Conservation (phyloP, 2,888 invertebrate species). For the Diarsia mendica region DNA sequence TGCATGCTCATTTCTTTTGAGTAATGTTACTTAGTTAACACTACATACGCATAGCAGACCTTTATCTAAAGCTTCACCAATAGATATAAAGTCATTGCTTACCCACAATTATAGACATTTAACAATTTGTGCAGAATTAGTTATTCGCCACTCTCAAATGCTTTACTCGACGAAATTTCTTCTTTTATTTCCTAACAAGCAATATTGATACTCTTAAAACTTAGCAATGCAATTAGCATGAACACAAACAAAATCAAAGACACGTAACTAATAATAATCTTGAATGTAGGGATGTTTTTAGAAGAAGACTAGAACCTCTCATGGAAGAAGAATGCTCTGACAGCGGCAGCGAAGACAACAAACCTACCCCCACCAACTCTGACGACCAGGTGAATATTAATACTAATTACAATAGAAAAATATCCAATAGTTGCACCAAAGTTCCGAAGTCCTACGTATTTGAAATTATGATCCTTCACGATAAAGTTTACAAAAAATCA, state of each 20-base stretch:
- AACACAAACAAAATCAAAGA: slow-evolving; percentile 19
- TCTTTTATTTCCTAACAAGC: not conserved
- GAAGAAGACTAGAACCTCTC: slow-evolving; percentile 94
- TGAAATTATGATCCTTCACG: slow-evolving; percentile 14
- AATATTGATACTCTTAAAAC: not conserved
- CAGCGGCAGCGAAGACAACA: slow-evolving; percentile 88
- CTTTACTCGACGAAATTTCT: slow-evolving; percentile 6
- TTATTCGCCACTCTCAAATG: slow-evolving; percentile 1
- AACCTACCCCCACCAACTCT: slow-evolving; percentile 87
- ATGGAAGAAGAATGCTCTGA: slow-evolving; percentile 95
- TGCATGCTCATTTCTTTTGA: slow-evolving; percentile 9
- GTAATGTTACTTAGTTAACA: not conserved
- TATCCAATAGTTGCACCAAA: slow-evolving; percentile 59
- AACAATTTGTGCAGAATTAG: slow-evolving; percentile 6
- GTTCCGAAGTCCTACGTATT: slow-evolving; percentile 44
- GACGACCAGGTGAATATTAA: slow-evolving; percentile 89
- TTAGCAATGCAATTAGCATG: not conserved
- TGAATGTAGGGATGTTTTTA: slow-evolving; percentile 88
- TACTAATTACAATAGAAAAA: slow-evolving; percentile 37
- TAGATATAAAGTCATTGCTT: slow-evolving; percentile 12
- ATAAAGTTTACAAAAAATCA: slow-evolving; percentile 7
- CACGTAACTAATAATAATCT: slow-evolving; percentile 40
- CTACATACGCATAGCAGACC: not conserved
- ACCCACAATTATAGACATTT: slow-evolving; percentile 7
- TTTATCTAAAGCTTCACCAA: not conserved